Base-by-base conservation (phyloP, 2,113 vertebrate species). In the Brachyhypopomus gauderio region DNA sequence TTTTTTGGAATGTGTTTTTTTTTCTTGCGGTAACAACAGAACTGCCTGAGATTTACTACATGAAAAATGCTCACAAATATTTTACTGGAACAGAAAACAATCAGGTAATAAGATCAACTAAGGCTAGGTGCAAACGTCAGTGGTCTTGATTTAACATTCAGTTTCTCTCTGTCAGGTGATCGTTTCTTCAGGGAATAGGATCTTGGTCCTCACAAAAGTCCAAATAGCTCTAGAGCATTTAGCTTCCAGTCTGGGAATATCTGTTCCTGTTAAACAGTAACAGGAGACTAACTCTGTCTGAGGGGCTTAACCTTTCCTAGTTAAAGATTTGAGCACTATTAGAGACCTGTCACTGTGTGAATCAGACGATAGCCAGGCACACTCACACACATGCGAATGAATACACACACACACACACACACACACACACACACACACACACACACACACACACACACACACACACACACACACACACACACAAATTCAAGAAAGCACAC, bases 1-100 rank as follows among this genome's bases (percentile, higher is more conserved):
- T 90, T 90, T 81, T 89, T 94, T n/a, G n/a, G n/a, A n/a, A n/a
- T n/a, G n/a, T n/a, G n/a, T n/a, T 91, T 93, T 8, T 2, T 84
- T 89, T 90, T 91, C 92, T 91, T 88, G 79, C 89, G 87, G 86
- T 88, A 91, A 91, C 84, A 48, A 81, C 74, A 89, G 85, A 86
- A 34, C 90, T 82, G 87, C 85, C 84, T 84, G 86, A 91, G 89
- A 90, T 88, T 88, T 89, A 80, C 75, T 63, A 71, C 79, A 85
- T 88, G 91, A 89, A 93, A 93, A 93, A 91, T 86, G 85, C 86
- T 90, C 82, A 74, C 79, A 74, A 82, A 87, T 89, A 90, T 90
- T 90, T 87, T 86, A 81, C 88, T 82, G 89, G 90, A 88, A 89
- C 91, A 90, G 86, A 87, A 88, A 88, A 88, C 85, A 84, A 82